Evolutionary conservation across 2,797 vertebrate genomes (phyloP).

Genomic region (Gambusia yucatana): DNA sequence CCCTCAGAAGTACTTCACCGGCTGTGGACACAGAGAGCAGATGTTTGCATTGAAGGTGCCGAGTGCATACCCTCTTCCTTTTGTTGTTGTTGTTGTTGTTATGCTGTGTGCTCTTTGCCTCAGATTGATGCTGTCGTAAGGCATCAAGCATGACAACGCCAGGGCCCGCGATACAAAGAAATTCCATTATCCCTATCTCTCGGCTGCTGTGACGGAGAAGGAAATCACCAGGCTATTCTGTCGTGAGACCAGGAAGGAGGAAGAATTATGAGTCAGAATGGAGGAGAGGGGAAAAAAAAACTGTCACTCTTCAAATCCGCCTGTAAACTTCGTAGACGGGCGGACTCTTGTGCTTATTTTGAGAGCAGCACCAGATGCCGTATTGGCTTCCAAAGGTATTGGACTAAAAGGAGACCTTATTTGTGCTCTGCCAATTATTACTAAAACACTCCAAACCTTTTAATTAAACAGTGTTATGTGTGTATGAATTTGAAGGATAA

Average conservation of each 20-base stretch:
- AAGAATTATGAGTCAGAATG: constrained; percentile 70
- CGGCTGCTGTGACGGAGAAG: constrained; percentile 58
- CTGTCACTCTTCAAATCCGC: constrained; percentile 67
- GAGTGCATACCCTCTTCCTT: constrained; percentile 21
- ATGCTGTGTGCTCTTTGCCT: constrained; percentile 14
- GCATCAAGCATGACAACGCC: constrained; percentile 44
- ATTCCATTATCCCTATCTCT: constrained; percentile 71
- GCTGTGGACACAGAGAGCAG: constrained; percentile 44
- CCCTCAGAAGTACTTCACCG: constrained; percentile 52
- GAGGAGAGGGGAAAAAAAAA: constrained; percentile 52
- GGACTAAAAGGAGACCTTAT: constrained; percentile 14
- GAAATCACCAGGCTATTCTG: constrained; percentile 56
- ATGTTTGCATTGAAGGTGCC: constrained; percentile 74
- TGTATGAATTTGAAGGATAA: constrained; percentile 36
- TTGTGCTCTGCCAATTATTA: constrained; percentile 27
- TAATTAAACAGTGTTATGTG: constrained; percentile 18
- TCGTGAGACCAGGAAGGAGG: constrained; percentile 58
- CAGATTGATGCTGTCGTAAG: constrained; percentile 45
- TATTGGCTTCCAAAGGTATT: constrained; percentile 34
- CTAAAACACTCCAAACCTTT: constrained; percentile 11
- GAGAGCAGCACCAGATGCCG: constrained; percentile 48
- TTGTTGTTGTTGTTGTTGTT: background rate
- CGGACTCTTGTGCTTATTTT: constrained; percentile 63
- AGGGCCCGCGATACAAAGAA: constrained; percentile 52
- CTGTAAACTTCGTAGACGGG: constrained; percentile 52